These are phyloP conservation scores for Diphyllodes magnificus DNA, from an alignment of 2,113 vertebrate species.

Conservation along the genomic window DNA sequence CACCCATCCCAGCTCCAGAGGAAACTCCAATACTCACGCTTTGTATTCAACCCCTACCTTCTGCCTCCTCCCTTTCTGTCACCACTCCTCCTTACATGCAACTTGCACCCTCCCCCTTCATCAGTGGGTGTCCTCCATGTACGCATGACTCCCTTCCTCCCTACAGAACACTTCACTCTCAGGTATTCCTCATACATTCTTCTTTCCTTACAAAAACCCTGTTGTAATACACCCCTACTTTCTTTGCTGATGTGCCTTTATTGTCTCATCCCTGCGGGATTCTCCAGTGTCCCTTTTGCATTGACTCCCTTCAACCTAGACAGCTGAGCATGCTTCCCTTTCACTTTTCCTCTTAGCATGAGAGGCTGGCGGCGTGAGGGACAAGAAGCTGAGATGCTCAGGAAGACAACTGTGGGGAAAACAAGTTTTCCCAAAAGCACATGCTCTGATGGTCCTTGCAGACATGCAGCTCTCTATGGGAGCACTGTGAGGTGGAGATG, in stretches of 20 bases:
- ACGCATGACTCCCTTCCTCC: background rate
- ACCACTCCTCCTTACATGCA: background rate
- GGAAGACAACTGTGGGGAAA: background rate
- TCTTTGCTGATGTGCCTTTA: background rate
- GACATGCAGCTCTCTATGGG: fast-evolving
- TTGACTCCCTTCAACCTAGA: background rate
- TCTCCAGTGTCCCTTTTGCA: background rate
- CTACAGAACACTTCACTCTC: background rate
- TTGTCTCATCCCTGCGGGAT: background rate
- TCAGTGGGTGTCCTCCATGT: background rate
- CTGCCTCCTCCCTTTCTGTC: background rate
- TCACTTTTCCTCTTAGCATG: background rate
- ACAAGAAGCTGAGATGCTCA: background rate
- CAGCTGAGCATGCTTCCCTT: background rate
- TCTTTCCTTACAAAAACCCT: background rate
- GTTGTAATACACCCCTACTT: background rate
- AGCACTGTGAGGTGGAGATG: background rate
- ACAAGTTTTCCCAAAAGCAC: background rate
- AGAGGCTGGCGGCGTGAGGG: background rate
- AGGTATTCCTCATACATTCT: background rate
- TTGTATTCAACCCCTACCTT: background rate
- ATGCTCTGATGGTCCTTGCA: background rate
- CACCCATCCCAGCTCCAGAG: background rate
- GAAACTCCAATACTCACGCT: fast-evolving
- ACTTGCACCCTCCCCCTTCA: background rate